Conservation (phyloP, 2,797 vertebrate species). For the Catamblyrhynchus diadema region DNA sequence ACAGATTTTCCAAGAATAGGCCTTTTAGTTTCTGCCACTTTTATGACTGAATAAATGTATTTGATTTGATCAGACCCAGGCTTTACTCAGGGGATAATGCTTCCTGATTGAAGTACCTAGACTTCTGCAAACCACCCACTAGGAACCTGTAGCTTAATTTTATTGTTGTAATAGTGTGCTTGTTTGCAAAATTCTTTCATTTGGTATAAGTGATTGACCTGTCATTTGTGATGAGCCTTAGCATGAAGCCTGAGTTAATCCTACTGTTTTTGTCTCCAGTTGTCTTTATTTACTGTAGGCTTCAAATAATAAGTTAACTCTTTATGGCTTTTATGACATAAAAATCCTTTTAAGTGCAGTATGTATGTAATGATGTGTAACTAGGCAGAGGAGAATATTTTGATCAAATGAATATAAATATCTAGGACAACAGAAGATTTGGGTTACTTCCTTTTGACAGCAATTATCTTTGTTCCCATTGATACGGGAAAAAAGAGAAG, state of each 20-base stretch:
- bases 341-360: background rate
- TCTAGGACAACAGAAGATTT: background rate
- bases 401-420: background rate
- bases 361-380: background rate
- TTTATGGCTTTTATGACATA: background rate
- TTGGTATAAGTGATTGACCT: conserved; percentile 78
- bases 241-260: conserved; percentile 66
- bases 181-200: conserved; percentile 76
- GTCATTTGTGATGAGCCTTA: conserved; percentile 75
- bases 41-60: background rate
- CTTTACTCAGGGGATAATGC: conserved; percentile 8
- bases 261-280: conserved; percentile 16
- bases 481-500: background rate
- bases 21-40: conserved; percentile 11
- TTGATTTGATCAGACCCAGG: conserved; percentile 20
- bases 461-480: background rate
- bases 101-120: conserved; percentile 43
- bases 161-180: conserved; percentile 56
- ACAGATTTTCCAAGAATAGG: background rate
- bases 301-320: background rate
- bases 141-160: conserved; percentile 60
- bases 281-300: conserved; percentile 55
- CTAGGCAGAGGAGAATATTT: background rate
- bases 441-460: background rate
- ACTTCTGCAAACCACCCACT: conserved; percentile 21